Base-by-base conservation (phyloP, 2,888 invertebrate species). In the Brachyptera risi region DNA sequence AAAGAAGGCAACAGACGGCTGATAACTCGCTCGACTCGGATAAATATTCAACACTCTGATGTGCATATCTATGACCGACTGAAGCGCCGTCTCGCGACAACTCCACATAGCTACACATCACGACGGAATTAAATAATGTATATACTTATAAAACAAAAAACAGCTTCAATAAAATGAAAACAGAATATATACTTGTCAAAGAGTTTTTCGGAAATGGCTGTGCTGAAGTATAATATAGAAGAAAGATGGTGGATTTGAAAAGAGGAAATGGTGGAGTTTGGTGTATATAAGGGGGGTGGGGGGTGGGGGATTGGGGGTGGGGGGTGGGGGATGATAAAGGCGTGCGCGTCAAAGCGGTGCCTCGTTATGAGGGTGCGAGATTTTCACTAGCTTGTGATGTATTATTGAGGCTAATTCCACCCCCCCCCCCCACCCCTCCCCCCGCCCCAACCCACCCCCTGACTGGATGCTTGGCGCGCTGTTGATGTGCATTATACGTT, bases 381-480 rank as follows among this genome's bases (percentile, higher is more conserved):
- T 54, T 54, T 54, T 54, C 54, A 17, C 54, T 54, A n/a, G 57
- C 56, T 37, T 61, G 61, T 64, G 61, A 64, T 62, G 62, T 59
- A 59, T 62, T 62, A 64, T 64, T 61, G 59, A 60, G 59, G 51
- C 60, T 62, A 64, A 64, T 64, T 64, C 59, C 58, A 42, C 54
- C 38, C 37, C 64, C 60, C 57, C 59, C 60, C 60, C 49, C 44
- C 23, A 50, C 35, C 44, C 13, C 26, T 31, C 9, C 15, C 44
- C 40, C 42, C 9, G 21, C 26, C 15, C 35, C 17, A 17, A 1
- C n/a, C 44, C 17, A 27, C 26, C 44, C 23, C 26, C 3, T 31
- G 31, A 5, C 31, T 7, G 31, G 27, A n/a, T 1, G 5, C 17
- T 56, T 23, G 2, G 5, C n/a, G n/a, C 11, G 9, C 1, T 31